Percentiles rank a stretch among this genome's conserved stretches.
Conservation (phyloP, 2,113 vertebrate species). For the Pedionomus torquatus region DNA sequence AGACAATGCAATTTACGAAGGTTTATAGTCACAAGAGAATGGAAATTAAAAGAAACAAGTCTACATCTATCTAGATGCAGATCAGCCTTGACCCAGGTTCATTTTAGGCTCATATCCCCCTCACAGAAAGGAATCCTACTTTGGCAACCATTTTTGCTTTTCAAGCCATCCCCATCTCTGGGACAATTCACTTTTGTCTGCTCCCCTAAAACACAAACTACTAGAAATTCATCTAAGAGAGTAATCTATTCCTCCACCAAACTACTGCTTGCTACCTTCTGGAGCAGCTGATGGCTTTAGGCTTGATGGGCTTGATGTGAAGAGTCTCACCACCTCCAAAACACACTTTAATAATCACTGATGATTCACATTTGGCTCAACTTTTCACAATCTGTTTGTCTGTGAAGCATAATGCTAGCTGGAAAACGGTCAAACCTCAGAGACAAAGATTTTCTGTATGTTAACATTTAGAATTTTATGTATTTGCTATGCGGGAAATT, state of each 20-base stretch:
- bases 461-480: background rate
- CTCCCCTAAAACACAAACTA: background rate
- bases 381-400: background rate
- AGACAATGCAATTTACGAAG: background rate
- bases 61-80: background rate
- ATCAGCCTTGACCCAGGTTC: background rate
- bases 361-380: background rate
- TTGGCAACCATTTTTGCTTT: background rate
- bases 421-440: background rate
- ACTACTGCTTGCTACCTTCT: background rate
- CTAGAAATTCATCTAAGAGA: background rate
- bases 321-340: accelerated
- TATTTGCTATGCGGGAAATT: background rate
- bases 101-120: background rate
- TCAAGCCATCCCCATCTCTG: background rate
- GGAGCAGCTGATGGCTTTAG: background rate
- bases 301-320: background rate
- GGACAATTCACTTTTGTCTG: background rate
- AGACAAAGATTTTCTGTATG: background rate
- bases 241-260: background rate
- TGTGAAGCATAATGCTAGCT: background rate
- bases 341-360: background rate
- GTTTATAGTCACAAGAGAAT: background rate
- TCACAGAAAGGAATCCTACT: background rate
- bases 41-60: background rate